Percentiles rank a stretch among this genome's conserved stretches.
phyloP scores from a whole-genome alignment of 2,888 invertebrate genomes.

The Onchidella celtica region DNA sequence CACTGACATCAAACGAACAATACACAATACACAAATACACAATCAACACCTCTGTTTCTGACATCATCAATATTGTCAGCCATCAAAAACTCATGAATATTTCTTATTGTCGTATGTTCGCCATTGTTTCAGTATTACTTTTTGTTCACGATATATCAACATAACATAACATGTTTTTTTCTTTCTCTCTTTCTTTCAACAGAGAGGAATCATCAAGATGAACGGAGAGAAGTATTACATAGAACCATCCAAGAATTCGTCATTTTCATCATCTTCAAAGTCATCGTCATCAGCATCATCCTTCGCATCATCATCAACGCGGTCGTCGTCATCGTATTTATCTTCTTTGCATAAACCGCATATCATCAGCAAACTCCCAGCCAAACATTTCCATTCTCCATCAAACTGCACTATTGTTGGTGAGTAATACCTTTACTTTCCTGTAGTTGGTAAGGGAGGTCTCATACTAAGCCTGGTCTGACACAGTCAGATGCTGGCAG shows the following conservation, averaged over 20 bases:
- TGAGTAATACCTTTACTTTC: no score
- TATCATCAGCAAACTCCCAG: conserved; percentile 45
- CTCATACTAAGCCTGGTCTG: no score
- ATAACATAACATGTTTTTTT: no score
- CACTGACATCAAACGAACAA: no score
- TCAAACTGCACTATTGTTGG: conserved; percentile 51
- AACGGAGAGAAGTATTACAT: conserved; percentile 52
- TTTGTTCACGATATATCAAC: neutral
- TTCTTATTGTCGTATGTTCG: neutral
- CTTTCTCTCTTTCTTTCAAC: conserved; percentile 27
- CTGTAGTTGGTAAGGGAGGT: no score
- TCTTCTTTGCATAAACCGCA: conserved; percentile 39
- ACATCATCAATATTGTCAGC: no score
- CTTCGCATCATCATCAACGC: neutral
- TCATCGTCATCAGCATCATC: neutral
- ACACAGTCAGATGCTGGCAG: no score
- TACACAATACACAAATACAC: no score
- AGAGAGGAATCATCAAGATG: conserved; percentile 53
- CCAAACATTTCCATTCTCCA: conserved; percentile 41
- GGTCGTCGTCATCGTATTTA: conserved; percentile 18
- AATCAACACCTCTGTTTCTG: no score
- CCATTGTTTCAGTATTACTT: no score
- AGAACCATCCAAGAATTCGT: conserved; percentile 49
- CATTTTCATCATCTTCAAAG: no score
- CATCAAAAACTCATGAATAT: no score